phyloP scores from a whole-genome alignment of 1,140 invertebrate species.

The Macrotrachela quadricornifera region DNA sequence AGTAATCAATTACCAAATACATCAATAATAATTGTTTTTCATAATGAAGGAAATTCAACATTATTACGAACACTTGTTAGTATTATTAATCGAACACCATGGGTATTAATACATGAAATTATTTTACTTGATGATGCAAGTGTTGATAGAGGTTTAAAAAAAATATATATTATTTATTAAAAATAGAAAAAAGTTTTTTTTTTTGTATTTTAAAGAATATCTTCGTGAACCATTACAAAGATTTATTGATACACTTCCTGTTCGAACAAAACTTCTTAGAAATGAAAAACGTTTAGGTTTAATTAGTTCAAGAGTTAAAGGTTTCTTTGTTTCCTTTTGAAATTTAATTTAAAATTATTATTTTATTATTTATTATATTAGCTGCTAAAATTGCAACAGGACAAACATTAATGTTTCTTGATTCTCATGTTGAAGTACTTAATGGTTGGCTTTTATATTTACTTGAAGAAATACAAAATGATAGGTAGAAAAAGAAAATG shows the following conservation, averaged over 20 bases:
- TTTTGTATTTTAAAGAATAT: conserved; percentile 3
- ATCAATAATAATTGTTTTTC: conserved; percentile 84
- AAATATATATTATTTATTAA: background rate
- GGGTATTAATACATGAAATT: conserved; percentile 64
- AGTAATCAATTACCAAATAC: conserved; percentile 35
- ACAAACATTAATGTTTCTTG: conserved; percentile 79
- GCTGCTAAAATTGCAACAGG: conserved; percentile 64
- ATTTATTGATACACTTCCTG: conserved; percentile 60
- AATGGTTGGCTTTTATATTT: conserved; percentile 84
- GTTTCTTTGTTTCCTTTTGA: no score
- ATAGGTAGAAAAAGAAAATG: conserved; percentile 40
- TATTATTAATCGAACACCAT: conserved; percentile 73
- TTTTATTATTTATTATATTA: conserved; percentile 33
- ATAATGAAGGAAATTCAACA: conserved; percentile 94
- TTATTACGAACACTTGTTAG: conserved; percentile 77
- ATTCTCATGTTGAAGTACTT: conserved; percentile 89
- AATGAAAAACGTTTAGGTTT: conserved; percentile 1
- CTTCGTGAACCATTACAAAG: conserved; percentile 38
- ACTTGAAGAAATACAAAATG: conserved; percentile 60
- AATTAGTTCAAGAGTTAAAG: conserved; percentile 1
- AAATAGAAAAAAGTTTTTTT: conserved; percentile 49
- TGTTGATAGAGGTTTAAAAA: conserved; percentile 46
- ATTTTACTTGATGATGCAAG: conserved; percentile 86
- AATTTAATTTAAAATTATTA: conserved; percentile 45
- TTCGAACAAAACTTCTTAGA: conserved; percentile 33